Conservation (phyloP, 2,888 invertebrate species). For the Clitarchus hookeri region DNA sequence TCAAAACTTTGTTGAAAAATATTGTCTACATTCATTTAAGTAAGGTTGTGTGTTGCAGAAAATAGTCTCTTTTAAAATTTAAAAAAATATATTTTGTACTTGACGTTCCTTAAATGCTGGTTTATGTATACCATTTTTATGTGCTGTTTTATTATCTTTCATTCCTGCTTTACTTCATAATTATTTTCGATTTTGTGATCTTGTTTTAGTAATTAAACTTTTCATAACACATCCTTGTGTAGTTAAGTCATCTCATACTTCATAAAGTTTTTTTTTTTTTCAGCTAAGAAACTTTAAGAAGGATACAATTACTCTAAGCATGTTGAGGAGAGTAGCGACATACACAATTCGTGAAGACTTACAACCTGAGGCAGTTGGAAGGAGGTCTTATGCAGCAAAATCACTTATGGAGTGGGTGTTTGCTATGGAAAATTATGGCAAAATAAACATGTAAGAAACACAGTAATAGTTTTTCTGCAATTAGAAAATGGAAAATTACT, state of each 20-base stretch:
- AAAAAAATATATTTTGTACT: no score
- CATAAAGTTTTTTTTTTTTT: not conserved
- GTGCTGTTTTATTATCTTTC: no score
- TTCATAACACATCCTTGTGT: not conserved
- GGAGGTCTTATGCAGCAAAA: constrained; percentile 82
- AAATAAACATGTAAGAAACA: constrained; percentile 73
- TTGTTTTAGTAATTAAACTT: not conserved
- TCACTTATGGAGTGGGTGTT: constrained; percentile 89
- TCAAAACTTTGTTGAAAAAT: no score
- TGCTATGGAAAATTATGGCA: constrained; percentile 89
- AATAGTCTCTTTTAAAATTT: no score
- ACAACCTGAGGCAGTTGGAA: constrained; percentile 84
- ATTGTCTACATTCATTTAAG: no score
- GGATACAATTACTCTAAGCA: constrained; percentile 83
- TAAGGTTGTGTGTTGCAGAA: no score
- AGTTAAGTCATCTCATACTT: no score
- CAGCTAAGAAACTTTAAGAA: constrained; percentile 83
- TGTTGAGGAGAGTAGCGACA: constrained; percentile 75
- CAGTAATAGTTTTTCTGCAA: not conserved
- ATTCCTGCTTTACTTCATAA: no score
- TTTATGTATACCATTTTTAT: no score
- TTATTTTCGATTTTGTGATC: no score
- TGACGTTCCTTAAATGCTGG: no score
- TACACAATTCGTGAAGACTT: constrained; percentile 84
- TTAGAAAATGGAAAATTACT: no score